Percentiles rank a stretch among this genome's conserved stretches.
Evolutionary conservation across 2,888 invertebrate species (phyloP).

Genomic region (Hecatera dysodea): DNA sequence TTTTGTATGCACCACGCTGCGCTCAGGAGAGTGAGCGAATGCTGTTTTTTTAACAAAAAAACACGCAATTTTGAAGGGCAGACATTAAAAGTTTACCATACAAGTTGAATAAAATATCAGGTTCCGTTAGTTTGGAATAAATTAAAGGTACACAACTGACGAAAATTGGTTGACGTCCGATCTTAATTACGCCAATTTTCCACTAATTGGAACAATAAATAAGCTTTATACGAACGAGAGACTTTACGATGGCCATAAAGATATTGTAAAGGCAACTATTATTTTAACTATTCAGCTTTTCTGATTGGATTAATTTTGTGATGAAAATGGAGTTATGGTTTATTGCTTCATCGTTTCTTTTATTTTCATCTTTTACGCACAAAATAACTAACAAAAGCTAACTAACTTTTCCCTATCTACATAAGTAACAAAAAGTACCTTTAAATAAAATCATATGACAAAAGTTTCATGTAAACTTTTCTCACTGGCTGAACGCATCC

Average conservation of each 20-base stretch:
- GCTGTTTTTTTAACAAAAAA: constrained; percentile 65
- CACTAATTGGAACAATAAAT: constrained; percentile 55
- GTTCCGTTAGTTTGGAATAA: constrained; percentile 17
- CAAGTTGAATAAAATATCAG: constrained; percentile 22
- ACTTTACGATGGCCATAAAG: constrained; percentile 27
- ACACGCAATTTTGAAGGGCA: constrained; percentile 41
- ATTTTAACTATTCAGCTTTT: constrained; percentile 15
- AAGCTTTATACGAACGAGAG: constrained; percentile 38
- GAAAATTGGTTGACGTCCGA: constrained; percentile 65
- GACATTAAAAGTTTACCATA: constrained; percentile 21
- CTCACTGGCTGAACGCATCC: constrained; percentile 64
- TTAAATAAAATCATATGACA: constrained; percentile 17
- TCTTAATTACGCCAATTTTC: constrained; percentile 53
- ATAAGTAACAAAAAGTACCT: neutral
- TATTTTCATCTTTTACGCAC: neutral
- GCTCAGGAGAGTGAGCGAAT: constrained; percentile 58
- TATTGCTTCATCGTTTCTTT: neutral
- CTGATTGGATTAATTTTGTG: constrained; percentile 19
- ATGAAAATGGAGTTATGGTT: neutral
- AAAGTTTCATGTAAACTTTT: constrained; percentile 51
- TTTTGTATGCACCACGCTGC: constrained; percentile 77
- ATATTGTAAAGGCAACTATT: constrained; percentile 35
- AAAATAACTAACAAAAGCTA: neutral
- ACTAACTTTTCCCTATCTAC: neutral
- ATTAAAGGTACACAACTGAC: constrained; percentile 33